Evolutionary conservation across 30 jellyfish, hydroid and myxozoan genomes (phyloP).

Genomic region (Mastigias papua): DNA sequence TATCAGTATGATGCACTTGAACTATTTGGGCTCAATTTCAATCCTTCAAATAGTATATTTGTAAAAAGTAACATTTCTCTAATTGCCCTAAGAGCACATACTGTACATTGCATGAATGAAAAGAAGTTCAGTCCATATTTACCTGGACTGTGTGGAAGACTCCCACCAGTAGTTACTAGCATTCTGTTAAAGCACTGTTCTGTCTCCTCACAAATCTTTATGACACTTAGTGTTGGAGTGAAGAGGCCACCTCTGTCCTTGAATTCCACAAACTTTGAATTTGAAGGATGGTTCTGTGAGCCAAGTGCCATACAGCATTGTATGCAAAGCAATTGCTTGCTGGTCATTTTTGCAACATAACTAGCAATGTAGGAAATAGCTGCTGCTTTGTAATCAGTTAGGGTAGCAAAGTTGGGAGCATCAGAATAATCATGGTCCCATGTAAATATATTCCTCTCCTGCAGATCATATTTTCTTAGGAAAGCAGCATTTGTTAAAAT

Average conservation of each 20-base stretch:
- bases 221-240: constrained; percentile 64
- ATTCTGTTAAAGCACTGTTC: constrained; percentile 43
- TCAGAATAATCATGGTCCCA: constrained; percentile 27
- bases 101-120: no score
- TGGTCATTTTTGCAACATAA: constrained; percentile 33
- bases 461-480: constrained; percentile 9
- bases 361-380: constrained; percentile 44
- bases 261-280: constrained; percentile 9
- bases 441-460: constrained; percentile 22
- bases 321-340: constrained; percentile 10
- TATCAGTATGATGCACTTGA: no score
- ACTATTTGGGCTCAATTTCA: no score
- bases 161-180: constrained; percentile 17
- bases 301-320: constrained; percentile 18
- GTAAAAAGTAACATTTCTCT: no score
- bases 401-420: constrained; percentile 6
- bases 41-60: no score
- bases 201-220: constrained; percentile 42
- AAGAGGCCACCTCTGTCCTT: constrained; percentile 71
- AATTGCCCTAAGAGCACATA: no score
- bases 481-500: constrained; percentile 20
- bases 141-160: background rate
- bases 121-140: no score
- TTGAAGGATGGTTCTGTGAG: background rate
- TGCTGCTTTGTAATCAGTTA: constrained; percentile 17